Base-by-base conservation (phyloP, 2,888 invertebrate genomes). In the Archaeoteleia sp. region DNA sequence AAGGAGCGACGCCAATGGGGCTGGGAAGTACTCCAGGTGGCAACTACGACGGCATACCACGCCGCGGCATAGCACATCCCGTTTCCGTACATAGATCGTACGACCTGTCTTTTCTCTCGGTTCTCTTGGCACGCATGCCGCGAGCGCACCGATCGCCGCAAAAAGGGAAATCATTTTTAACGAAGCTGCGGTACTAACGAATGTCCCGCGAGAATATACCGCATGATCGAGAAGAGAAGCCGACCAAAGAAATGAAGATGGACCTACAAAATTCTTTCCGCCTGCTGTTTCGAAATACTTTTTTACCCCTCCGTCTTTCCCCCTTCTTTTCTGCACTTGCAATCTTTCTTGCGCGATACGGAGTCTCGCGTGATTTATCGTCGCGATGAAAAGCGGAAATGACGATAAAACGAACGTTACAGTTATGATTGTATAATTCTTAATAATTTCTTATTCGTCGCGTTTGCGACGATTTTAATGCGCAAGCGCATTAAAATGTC, bases 151-250 rank as follows among this genome's bases (percentile, higher is more conserved):
- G 51, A 62, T 53, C 49, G 67, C 51, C 54, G 73, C 71, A 73
- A 79, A 77, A 78, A 76, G 77, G 73, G 75, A 74, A 76, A 76
- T 77, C 74, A 81, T 81, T 79, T 81, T 78, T 78, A 78, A 79
- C 78, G 75, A 77, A 77, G 71, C 63, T 46, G 53, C 46, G 46
- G 48, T 61, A 54, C 63, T 67, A 67, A 71, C 65, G 70, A 71
- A 71, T 65, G 67, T 65, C 61, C 61, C 67, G 57, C 67, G 68
- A 58, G 68, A 49, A 57, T 57, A 63, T 62, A 62, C 49, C 34
- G 55, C 62, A 57, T 46, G 39, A 55, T 61, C 30, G 35, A 27
- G 54, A 58, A 48, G 8, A 51, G 48, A 63, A 61, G 57, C 30
- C 9, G 40, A 37, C 62, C 43, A 35, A 62, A 67, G 62, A 62